A percentile compares a stretch with the other conserved stretches of the same genome.
Conservation (phyloP, 2,888 invertebrate species). For the Amblyjoppa proteus region DNA sequence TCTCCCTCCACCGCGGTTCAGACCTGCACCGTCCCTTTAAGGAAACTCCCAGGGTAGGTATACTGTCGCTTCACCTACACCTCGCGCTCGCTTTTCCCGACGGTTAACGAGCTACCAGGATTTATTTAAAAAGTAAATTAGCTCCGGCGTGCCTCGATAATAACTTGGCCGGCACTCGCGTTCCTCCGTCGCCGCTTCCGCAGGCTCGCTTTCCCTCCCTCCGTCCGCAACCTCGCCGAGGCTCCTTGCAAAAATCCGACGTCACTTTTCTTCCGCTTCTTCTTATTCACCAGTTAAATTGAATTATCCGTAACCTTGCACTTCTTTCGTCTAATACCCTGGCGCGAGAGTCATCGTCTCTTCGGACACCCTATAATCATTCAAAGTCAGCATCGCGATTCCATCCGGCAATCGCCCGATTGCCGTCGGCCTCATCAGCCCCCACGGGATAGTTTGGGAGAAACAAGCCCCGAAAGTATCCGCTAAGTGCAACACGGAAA, state of each 20-base stretch:
- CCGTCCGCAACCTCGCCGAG: constrained; percentile 4
- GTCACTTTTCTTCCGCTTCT: constrained; percentile 32
- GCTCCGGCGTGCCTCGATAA: constrained; percentile 74
- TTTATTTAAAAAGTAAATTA: constrained; percentile 79
- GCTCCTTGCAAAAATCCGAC: constrained; percentile 9
- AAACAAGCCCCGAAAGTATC: neutral
- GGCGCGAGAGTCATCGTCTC: neutral
- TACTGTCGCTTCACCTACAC: constrained; percentile 61
- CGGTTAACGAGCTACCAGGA: constrained; percentile 76
- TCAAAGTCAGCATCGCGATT: neutral
- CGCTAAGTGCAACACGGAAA: constrained; percentile 3
- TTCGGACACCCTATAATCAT: neutral
- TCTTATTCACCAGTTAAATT: constrained; percentile 58
- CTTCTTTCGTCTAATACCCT: constrained; percentile 17
- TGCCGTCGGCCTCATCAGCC: neutral
- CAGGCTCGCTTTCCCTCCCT: constrained; percentile 31
- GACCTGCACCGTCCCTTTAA: constrained; percentile 22
- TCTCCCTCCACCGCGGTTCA: constrained; percentile 44
- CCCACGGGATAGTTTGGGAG: neutral
- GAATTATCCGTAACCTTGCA: constrained; percentile 61
- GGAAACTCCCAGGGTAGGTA: constrained; percentile 37
- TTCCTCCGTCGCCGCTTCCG: constrained; percentile 32
- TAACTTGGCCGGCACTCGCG: constrained; percentile 68
- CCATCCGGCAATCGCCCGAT: neutral
- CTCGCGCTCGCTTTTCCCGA: constrained; percentile 53